Evolutionary conservation across 2,797 vertebrate species (phyloP).

Genomic region (Myotis daubentonii): DNA sequence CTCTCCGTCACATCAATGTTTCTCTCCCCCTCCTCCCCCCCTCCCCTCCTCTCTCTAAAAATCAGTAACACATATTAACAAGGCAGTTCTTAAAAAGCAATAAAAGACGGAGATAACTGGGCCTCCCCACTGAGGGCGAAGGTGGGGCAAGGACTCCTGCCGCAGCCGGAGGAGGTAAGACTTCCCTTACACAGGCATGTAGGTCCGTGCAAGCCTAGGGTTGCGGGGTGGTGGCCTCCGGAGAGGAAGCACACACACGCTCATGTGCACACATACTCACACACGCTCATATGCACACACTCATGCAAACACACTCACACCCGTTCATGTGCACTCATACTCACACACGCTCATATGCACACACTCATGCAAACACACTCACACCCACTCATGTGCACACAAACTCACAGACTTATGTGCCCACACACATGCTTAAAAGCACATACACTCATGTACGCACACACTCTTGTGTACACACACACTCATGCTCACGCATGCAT

Average conservation of each 20-base stretch:
- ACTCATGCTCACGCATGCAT: fast-evolving
- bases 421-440: not conserved
- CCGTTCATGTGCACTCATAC: not conserved
- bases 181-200: not conserved
- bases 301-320: not conserved
- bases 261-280: not conserved
- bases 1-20: no score
- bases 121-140: not conserved
- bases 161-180: not conserved
- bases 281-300: no score
- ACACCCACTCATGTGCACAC: not conserved
- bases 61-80: no score
- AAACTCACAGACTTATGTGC: not conserved
- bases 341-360: no score
- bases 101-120: not conserved
- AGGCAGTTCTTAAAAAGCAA: not conserved
- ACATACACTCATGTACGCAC: not conserved
- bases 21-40: no score
- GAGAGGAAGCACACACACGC: not conserved
- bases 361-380: no score
- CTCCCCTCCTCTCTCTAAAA: no score
- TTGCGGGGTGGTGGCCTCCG: not conserved
- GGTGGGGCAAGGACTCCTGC: not conserved
- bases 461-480: fast-evolving
- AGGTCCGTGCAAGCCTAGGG: not conserved